Conservation (phyloP, 92 coral and sea anemone genomes). For the Hydrozoanthus gracilis region DNA sequence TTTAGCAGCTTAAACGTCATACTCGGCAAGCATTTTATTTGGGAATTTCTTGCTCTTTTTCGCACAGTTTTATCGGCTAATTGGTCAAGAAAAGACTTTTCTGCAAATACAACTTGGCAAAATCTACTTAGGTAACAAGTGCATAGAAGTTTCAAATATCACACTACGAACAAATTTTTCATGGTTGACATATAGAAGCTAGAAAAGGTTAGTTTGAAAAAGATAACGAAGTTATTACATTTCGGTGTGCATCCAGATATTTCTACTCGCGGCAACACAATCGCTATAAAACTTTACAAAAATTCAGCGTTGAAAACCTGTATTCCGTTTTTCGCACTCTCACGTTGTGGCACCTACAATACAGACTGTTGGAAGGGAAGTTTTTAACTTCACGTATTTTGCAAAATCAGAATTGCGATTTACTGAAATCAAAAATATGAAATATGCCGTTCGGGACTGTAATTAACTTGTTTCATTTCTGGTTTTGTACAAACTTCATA, state of each 20-base stretch:
- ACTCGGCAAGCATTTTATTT: too few relatives aligned
- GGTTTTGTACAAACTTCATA: background rate
- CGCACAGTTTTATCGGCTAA: background rate
- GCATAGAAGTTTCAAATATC: background rate
- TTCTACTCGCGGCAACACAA: too few relatives aligned
- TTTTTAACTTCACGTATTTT: background rate
- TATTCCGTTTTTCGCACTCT: too few relatives aligned
- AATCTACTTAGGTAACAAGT: background rate
- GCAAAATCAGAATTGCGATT: slow-evolving; percentile 9
- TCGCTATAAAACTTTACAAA: too few relatives aligned
- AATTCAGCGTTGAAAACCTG: too few relatives aligned
- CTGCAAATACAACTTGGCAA: background rate
- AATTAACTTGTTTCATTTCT: slow-evolving; percentile 14
- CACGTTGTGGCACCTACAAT: too few relatives aligned
- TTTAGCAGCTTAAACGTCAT: too few relatives aligned
- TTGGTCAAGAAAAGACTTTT: background rate
- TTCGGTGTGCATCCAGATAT: background rate
- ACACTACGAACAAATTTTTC: background rate
- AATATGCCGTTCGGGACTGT: background rate
- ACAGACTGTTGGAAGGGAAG: too few relatives aligned
- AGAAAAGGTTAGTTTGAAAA: background rate
- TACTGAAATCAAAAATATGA: slow-evolving; percentile 6
- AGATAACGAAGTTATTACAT: background rate
- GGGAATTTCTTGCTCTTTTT: background rate
- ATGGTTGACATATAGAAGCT: background rate